phyloP scores from a whole-genome alignment of 2,888 invertebrate genomes.

The Pseudococcus jackbeardsleyi region DNA sequence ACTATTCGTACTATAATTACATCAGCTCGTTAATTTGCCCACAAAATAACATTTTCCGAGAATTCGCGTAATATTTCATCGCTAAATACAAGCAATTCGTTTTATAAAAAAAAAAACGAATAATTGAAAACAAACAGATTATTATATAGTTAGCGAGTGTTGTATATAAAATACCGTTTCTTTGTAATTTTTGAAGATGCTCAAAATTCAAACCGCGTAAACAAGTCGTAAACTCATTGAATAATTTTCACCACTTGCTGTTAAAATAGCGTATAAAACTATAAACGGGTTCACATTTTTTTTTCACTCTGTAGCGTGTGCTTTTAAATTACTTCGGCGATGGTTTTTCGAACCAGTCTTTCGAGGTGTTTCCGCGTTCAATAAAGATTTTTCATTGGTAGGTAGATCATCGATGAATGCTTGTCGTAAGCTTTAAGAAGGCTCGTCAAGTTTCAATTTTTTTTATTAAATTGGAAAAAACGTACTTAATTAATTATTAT shows the following conservation, averaged over 20 bases:
- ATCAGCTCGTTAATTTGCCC: neutral
- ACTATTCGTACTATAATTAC: neutral
- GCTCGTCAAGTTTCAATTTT: no score
- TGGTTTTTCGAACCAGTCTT: neutral
- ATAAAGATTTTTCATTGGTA: neutral
- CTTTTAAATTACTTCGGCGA: neutral
- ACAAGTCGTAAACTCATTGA: neutral
- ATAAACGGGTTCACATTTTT: neutral
- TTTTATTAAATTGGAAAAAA: no score
- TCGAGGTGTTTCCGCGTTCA: neutral
- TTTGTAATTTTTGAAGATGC: neutral
- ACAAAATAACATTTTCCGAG: neutral
- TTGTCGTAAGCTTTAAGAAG: no score
- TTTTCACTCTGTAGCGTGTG: neutral
- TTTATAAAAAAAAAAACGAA: neutral
- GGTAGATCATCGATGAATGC: no score
- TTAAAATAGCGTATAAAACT: neutral
- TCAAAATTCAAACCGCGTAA: neutral
- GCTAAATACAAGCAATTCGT: neutral
- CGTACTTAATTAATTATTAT: no score
- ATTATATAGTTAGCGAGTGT: neutral
- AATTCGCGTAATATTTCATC: neutral
- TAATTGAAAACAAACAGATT: neutral
- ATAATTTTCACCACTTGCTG: neutral
- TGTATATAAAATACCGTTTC: neutral